Evolutionary conservation across 2,888 invertebrate species (phyloP).

Genomic region (Dromius quadrimaculatus): DNA sequence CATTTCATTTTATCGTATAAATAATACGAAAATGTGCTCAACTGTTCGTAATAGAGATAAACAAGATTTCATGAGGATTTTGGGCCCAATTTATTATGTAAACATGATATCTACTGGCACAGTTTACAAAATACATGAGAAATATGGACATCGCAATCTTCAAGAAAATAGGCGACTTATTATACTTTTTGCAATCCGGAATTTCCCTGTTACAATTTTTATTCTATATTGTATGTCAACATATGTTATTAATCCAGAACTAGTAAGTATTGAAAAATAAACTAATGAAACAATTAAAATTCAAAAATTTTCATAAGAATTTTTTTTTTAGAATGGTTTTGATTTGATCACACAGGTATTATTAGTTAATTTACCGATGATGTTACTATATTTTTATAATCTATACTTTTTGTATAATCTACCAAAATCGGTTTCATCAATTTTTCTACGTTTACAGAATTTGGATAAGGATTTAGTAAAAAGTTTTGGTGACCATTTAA

Average conservation of each 20-base stretch:
- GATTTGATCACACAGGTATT: too few species aligned
- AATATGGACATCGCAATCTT: constrained; percentile 3
- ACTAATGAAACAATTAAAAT: too few species aligned
- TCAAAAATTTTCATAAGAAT: too few species aligned
- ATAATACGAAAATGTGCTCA: too few species aligned
- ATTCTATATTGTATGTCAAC: neutral
- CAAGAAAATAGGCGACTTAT: neutral
- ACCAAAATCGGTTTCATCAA: neutral
- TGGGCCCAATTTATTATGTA: neutral
- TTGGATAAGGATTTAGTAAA: too few species aligned
- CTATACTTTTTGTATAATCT: neutral
- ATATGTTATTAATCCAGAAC: too few species aligned
- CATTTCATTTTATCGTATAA: too few species aligned
- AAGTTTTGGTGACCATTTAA: too few species aligned
- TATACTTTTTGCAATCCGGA: constrained; percentile 1
- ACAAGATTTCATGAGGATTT: too few species aligned
- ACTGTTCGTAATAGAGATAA: too few species aligned
- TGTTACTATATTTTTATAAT: neutral
- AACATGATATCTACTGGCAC: neutral
- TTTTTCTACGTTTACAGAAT: neutral
- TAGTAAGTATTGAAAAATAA: too few species aligned
- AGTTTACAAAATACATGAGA: neutral
- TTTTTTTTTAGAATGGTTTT: too few species aligned
- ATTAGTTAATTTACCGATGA: neutral
- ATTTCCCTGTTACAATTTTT: neutral